Conservation (phyloP, 2,888 invertebrate genomes). For the Spodoptera exigua region DNA sequence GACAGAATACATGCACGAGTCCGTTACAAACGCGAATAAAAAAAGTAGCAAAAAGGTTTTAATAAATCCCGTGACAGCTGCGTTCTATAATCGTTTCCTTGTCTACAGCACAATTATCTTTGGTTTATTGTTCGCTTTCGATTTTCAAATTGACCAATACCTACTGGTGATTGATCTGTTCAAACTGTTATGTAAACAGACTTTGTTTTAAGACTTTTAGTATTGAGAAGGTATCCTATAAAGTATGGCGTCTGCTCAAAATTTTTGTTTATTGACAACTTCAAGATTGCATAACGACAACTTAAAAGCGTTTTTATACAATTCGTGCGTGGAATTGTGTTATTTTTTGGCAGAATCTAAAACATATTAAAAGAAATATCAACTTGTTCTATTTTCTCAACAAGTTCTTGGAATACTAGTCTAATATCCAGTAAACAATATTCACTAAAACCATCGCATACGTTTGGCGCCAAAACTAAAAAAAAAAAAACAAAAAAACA, state of each 20-base stretch:
- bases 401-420: too few relatives aligned
- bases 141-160: slow-evolving; percentile 46
- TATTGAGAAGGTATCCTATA: slow-evolving; percentile 1
- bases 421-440: too few relatives aligned
- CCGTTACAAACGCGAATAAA: not conserved
- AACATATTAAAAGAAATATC: too few relatives aligned
- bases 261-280: not conserved
- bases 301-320: too few relatives aligned
- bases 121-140: slow-evolving; percentile 54
- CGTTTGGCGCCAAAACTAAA: too few relatives aligned
- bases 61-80: slow-evolving; percentile 11
- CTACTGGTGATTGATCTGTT: slow-evolving; percentile 26
- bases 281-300: too few relatives aligned
- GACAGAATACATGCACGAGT: not conserved
- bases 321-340: too few relatives aligned
- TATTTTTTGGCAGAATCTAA: too few relatives aligned
- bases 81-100: slow-evolving; percentile 22
- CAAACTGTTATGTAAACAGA: slow-evolving; percentile 32
- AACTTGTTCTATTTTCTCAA: too few relatives aligned
- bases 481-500: too few relatives aligned
- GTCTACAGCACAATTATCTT: slow-evolving; percentile 46
- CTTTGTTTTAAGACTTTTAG: slow-evolving; percentile 28
- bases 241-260: slow-evolving; percentile 3
- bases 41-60: not conserved
- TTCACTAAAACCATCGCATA: too few relatives aligned